A percentile compares a stretch with the other conserved stretches of the same genome.
Evolutionary conservation across 2,888 invertebrate species (phyloP).

Genomic region (Nomada fucata): DNA sequence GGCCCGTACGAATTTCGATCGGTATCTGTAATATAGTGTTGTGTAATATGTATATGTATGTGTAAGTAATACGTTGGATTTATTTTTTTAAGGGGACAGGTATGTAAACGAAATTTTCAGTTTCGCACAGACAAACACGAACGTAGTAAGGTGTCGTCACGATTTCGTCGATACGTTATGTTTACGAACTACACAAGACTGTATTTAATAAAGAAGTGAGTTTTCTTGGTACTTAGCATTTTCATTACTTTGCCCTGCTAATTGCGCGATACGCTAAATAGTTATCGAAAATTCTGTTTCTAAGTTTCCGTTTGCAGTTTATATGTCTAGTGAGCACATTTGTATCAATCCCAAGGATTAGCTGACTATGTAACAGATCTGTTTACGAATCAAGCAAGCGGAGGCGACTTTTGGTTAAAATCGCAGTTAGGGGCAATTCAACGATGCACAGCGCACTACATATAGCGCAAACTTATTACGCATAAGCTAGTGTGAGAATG

Average conservation of each 20-base stretch:
- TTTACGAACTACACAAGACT: slow-evolving; percentile 75
- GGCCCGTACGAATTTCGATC: not conserved
- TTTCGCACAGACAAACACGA: slow-evolving; percentile 9
- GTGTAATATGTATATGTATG: not conserved
- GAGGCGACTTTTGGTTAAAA: too few relatives aligned
- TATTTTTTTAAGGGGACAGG: not conserved
- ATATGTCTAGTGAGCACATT: too few relatives aligned
- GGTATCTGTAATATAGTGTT: too few relatives aligned
- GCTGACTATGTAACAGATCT: too few relatives aligned
- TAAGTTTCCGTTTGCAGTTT: not conserved
- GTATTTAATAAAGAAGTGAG: slow-evolving; percentile 78
- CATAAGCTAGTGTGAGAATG: too few relatives aligned
- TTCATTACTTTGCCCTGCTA: not conserved
- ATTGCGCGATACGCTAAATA: too few relatives aligned
- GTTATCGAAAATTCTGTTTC: too few relatives aligned
- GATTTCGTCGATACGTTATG: slow-evolving; percentile 50
- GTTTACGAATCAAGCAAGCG: too few relatives aligned
- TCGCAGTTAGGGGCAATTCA: too few relatives aligned
- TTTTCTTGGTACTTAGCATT: slow-evolving; percentile 63
- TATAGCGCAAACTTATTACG: too few relatives aligned
- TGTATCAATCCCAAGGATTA: too few relatives aligned
- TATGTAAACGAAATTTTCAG: slow-evolving; percentile 5
- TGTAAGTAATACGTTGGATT: slow-evolving; percentile 1
- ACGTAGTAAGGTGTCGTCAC: slow-evolving; percentile 26
- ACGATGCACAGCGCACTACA: too few relatives aligned